Evolutionary conservation across 2,888 invertebrate species (phyloP), one percentile per base, ranked within the genome.

Genomic region (Proisotoma minuta): DNA sequence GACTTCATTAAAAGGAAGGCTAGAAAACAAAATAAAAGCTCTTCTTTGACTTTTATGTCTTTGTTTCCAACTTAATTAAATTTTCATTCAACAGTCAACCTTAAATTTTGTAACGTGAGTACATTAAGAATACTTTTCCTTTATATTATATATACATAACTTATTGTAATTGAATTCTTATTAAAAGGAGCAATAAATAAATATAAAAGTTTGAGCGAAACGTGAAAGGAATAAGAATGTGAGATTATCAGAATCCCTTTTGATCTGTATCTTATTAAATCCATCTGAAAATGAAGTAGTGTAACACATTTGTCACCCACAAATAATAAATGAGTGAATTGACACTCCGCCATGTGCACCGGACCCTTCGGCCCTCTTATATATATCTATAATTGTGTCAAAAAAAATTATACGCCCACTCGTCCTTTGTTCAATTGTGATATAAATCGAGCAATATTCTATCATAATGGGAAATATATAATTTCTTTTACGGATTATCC

Each of bases 51-150:
- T 43, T 43, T 43, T 43, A 43, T 43, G 15, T 43, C 43, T 43
- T 43, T 43, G 43, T 43, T 43, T 43, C 43, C 18, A 43, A 43
- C 43, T 43, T 43, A 43, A 43, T 43, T 43, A 43, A 43, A 43
- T 43, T 43, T n/a, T n/a, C n/a, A n/a, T n/a, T n/a, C n/a, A n/a
- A n/a, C n/a, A n/a, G n/a, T n/a, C n/a, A n/a, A n/a, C n/a, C n/a
- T n/a, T n/a, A n/a, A n/a, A n/a, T n/a, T n/a, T n/a, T n/a, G n/a
- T n/a, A n/a, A n/a, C n/a, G 43, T 5, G 18, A 43, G 43, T 12
- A 43, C 5, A 43, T 12, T 43, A n/a, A n/a, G n/a, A n/a, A n/a
- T n/a, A n/a, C n/a, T n/a, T n/a, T n/a, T n/a, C n/a, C n/a, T n/a
- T n/a, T n/a, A n/a, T n/a, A n/a, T n/a, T n/a, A n/a, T n/a, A n/a